phyloP scores from a whole-genome alignment of 2,888 invertebrate genomes.

The Junonia oenone region DNA sequence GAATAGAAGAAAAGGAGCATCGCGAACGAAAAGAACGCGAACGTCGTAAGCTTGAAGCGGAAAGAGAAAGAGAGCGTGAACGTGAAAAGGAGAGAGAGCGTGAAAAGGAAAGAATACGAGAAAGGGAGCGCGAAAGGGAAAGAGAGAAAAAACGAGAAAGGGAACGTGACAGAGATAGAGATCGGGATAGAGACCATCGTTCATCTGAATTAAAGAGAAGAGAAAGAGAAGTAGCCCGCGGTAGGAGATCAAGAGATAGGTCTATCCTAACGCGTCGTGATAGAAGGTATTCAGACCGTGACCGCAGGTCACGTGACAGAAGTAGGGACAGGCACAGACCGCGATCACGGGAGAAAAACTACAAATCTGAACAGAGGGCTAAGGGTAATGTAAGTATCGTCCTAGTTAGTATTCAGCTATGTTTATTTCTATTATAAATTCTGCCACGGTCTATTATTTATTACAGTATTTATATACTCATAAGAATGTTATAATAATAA shows the following conservation, averaged over 20 bases:
- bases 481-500: neutral
- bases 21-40: constrained; percentile 59
- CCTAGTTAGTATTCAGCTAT: neutral
- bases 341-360: constrained; percentile 48
- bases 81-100: constrained; percentile 39
- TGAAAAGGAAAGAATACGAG: constrained; percentile 30
- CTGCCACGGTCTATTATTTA: too few relatives aligned
- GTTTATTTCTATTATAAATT: neutral
- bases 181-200: constrained; percentile 32
- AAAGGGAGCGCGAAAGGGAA: constrained; percentile 36
- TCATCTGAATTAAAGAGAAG: neutral
- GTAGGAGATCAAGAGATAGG: constrained; percentile 35
- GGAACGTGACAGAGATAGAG: constrained; percentile 32
- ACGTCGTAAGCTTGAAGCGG: constrained; percentile 45
- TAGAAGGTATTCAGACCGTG: constrained; percentile 38
- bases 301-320: constrained; percentile 47
- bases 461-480: neutral
- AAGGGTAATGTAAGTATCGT: constrained; percentile 40
- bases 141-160: constrained; percentile 35
- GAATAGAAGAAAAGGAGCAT: constrained; percentile 53
- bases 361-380: constrained; percentile 44
- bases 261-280: constrained; percentile 36
- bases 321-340: constrained; percentile 40
- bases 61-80: constrained; percentile 39
- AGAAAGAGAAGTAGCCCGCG: constrained; percentile 23